Conservation (phyloP, 2,113 vertebrate genomes). For the Austrofundulus limnaeus region DNA sequence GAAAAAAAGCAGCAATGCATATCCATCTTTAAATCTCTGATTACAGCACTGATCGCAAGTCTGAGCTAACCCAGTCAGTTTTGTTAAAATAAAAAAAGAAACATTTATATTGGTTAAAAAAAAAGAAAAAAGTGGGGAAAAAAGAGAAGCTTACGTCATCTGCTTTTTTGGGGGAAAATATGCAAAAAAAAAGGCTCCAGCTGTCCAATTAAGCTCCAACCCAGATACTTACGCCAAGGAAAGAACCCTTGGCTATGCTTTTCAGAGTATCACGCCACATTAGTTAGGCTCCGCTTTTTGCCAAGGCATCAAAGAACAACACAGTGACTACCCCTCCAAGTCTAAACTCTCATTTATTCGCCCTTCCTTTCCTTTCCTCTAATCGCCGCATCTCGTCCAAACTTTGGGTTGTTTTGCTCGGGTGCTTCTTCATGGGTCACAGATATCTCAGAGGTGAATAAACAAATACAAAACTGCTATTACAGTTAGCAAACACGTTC, state of each 20-base stretch:
- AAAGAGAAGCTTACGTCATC: constrained; percentile 31
- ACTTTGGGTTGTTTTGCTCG: constrained; percentile 35
- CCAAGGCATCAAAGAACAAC: constrained; percentile 62
- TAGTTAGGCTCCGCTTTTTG: constrained; percentile 79
- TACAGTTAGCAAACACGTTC: constrained; percentile 41
- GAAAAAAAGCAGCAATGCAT: constrained; percentile 48
- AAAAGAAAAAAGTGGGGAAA: constrained; percentile 17
- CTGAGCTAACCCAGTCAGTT: constrained; percentile 23
- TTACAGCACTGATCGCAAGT: constrained; percentile 57
- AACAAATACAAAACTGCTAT: constrained; percentile 49
- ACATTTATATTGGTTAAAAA: constrained; percentile 15
- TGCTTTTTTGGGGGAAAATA: constrained; percentile 51
- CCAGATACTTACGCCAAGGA: constrained; percentile 61
- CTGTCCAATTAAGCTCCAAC: constrained; percentile 66
- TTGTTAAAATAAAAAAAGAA: constrained; percentile 30
- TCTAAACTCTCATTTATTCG: constrained; percentile 45
- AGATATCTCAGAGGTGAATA: constrained; percentile 37
- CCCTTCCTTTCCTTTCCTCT: constrained; percentile 14
- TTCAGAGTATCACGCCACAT: constrained; percentile 76
- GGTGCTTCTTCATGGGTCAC: constrained; percentile 29
- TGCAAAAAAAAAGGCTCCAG: constrained; percentile 54
- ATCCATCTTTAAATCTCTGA: constrained; percentile 55
- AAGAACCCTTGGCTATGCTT: constrained; percentile 59
- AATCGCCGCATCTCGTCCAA: constrained; percentile 53
- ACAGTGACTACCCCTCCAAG: constrained; percentile 46